Percentiles rank a stretch among this genome's conserved stretches.
Conservation (phyloP, 2,797 vertebrate genomes). For the Epinephelus awoara region DNA sequence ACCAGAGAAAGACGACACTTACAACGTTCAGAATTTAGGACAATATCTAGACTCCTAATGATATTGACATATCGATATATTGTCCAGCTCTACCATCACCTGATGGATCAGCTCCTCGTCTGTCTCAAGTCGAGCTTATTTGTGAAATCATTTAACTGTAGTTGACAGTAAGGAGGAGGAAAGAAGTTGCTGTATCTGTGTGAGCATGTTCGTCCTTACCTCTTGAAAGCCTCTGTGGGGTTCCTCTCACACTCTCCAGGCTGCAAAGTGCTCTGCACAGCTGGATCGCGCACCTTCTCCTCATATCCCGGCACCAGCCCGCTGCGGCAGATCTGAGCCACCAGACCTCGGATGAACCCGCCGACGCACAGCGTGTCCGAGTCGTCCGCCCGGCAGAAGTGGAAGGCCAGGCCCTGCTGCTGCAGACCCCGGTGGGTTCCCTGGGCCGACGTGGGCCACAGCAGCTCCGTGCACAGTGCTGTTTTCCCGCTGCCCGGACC, state of each 20-base stretch:
- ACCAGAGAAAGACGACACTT: too few relatives aligned
- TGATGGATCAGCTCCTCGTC: not conserved
- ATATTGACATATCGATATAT: too few relatives aligned
- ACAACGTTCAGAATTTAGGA: too few relatives aligned
- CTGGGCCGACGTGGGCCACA: conserved; percentile 94
- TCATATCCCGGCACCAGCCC: conserved; percentile 92
- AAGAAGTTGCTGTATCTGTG: not conserved
- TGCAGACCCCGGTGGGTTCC: conserved; percentile 91
- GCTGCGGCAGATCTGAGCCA: conserved; percentile 91
- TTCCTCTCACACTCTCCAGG: conserved; percentile 96
- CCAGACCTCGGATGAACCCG: conserved; percentile 91
- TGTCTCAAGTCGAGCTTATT: not conserved
- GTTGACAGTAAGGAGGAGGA: not conserved
- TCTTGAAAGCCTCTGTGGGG: conserved; percentile 96
- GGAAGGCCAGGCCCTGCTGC: conserved; percentile 92
- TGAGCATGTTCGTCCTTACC: conserved; percentile 81
- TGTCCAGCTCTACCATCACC: too few relatives aligned
- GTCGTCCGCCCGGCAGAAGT: conserved; percentile 97
- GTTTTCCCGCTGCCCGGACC: conserved; percentile 98
- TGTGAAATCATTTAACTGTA: not conserved
- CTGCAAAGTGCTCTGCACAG: conserved; percentile 90
- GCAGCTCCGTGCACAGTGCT: conserved; percentile 93
- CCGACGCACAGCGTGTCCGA: conserved; percentile 93
- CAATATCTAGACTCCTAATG: too few relatives aligned
- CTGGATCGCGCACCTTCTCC: conserved; percentile 93